A percentile compares a stretch with the other conserved stretches of the same genome.
phyloP scores from a whole-genome alignment of 2,888 invertebrate species.

The Saturnia pavonia region DNA sequence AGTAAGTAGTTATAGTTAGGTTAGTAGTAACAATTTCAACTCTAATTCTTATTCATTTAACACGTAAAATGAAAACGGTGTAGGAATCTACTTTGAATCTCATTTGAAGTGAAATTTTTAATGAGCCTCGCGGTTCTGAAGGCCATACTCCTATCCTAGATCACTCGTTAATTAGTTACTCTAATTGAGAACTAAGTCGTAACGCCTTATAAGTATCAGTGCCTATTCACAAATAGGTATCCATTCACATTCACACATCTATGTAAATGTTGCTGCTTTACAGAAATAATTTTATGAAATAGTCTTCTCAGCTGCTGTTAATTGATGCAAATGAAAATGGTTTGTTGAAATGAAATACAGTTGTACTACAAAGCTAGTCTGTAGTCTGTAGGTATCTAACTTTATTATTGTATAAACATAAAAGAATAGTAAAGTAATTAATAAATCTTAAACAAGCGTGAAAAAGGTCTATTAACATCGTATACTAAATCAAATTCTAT shows the following conservation, averaged over 20 bases:
- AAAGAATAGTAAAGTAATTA: not conserved
- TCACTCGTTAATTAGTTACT: not conserved
- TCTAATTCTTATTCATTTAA: not conserved
- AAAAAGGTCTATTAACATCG: constrained; percentile 3
- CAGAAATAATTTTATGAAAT: no score
- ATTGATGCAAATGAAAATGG: not conserved
- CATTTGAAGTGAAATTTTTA: not conserved
- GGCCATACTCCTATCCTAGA: no score
- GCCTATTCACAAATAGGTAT: not conserved
- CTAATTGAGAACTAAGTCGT: not conserved
- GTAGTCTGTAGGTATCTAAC: not conserved
- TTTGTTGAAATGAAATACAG: not conserved
- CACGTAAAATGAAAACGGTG: not conserved
- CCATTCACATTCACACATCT: not conserved
- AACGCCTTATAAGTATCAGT: not conserved
- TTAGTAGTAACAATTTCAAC: no score
- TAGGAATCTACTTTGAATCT: not conserved
- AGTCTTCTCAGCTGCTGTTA: not conserved
- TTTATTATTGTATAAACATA: not conserved
- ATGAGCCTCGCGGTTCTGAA: no score
- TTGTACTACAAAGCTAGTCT: not conserved
- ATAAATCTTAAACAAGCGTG: not conserved
- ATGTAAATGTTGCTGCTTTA: not conserved
- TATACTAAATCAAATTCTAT: constrained; percentile 1
- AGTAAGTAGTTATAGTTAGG: no score